These are phyloP conservation scores for Drosophila equinoxialis DNA, from an alignment of 1,140 invertebrate genomes.

Conservation along the genomic window DNA sequence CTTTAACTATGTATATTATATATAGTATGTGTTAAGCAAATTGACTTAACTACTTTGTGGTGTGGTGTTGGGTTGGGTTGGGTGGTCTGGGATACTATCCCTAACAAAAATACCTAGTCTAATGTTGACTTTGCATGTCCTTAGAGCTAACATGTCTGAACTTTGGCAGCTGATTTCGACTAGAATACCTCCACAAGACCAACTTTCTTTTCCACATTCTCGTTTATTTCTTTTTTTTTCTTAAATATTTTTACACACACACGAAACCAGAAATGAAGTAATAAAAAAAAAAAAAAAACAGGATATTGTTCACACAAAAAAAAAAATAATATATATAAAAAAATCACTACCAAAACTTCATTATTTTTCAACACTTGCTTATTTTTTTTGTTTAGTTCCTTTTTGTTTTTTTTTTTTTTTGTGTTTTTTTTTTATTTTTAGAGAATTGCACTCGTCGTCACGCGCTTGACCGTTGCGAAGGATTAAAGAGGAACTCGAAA, in stretches of 20 bases:
- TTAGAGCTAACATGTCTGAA: constrained; percentile 34
- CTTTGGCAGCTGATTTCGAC: constrained; percentile 32
- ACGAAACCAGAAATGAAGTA: constrained; percentile 18
- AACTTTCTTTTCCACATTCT: constrained; percentile 19
- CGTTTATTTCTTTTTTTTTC: constrained; percentile 39
- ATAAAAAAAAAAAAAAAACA: constrained; percentile 17
- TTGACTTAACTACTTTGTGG: constrained; percentile 2
- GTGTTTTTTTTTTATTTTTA: constrained; percentile 5
- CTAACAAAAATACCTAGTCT: constrained; percentile 22
- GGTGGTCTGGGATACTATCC: constrained; percentile 11
- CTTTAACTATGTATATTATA: constrained; percentile 5
- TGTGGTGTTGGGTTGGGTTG: too few relatives aligned
- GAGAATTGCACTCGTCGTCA: constrained; percentile 22
- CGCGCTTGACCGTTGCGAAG: constrained; percentile 7
- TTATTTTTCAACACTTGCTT: constrained; percentile 32
- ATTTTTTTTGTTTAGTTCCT: constrained; percentile 19
- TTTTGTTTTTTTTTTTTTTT: constrained; percentile 3
- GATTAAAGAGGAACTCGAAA: constrained; percentile 19
- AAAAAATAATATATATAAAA: constrained; percentile 1
- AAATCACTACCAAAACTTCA: constrained; percentile 35
- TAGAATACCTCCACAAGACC: constrained; percentile 3
- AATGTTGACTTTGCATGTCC: constrained; percentile 54
- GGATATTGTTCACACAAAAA: constrained; percentile 11
- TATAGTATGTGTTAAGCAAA: constrained; percentile 6
- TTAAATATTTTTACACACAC: constrained; percentile 44